Base-by-base conservation (phyloP, 2,888 invertebrate genomes). In the Dynastes hyllus region DNA sequence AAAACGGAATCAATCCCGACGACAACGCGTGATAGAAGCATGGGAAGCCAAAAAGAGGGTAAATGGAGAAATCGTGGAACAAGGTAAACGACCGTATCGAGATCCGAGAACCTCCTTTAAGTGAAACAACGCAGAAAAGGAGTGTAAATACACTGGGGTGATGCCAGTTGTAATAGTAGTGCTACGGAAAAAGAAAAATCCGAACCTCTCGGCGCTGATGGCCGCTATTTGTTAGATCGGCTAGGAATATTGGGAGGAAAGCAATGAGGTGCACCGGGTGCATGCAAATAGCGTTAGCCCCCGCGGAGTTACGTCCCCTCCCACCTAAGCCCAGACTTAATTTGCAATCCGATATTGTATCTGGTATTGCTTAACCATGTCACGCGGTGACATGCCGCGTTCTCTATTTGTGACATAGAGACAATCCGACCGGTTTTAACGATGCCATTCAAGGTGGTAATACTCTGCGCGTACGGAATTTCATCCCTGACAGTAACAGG, bases 151-250 rank as follows among this genome's bases (percentile, higher is more conserved):
- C 16, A 40, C 61, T 32, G 71, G 9, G 22, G 73, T 84, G 83
- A 84, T 66, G 40, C 9, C 9, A 11, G 45, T 11, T 8, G 45
- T 45, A 45, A 11, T 45, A 8, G 45, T 11, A 45, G 45, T 8
- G 45, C 8, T 11, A 8, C 8, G 51, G 77, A 78, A 79, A 80
- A 76, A 77, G 80, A 76, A 67, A 78, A 65, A 78, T 71, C 78
- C 66, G 78, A 80, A 80, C 80, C 45, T 45, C 11, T 73, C 79
- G 78, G 77, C 70, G 76, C 81, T 80, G 82, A 83, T 83, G 80
- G 82, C 81, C 80, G 82, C 80, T 79, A 82, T 83, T 83, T 82
- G 82, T 81, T 81, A 83, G 81, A 81, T 82, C 82, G 82, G 79
- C 80, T 61, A 11, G 76, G 82, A 79, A 81, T 81, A 81, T 82